Evolutionary conservation across 2,113 vertebrate species (phyloP).

Genomic region (Amphiprion percula): DNA sequence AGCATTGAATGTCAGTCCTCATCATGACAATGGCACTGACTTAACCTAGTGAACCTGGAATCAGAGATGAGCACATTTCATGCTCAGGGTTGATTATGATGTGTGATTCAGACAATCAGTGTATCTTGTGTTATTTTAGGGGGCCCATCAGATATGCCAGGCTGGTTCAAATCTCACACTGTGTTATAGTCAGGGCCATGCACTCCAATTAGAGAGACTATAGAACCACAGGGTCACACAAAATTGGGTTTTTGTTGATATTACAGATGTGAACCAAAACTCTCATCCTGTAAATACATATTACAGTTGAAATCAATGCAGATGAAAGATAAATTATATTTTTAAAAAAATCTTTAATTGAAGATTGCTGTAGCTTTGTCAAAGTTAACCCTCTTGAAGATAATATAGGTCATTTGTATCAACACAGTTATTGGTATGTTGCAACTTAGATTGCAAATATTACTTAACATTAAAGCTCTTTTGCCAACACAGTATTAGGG

Average conservation of each 20-base stretch:
- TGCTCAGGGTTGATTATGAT: conserved; percentile 27
- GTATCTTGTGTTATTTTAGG: conserved; percentile 18
- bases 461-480: no score
- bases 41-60: conserved; percentile 58
- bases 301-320: no score
- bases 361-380: no score
- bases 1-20: conserved; percentile 55
- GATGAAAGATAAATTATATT: no score
- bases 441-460: no score
- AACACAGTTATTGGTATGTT: no score
- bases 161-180: not conserved
- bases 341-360: no score
- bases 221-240: not conserved
- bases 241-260: not conserved
- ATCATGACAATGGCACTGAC: conserved; percentile 60
- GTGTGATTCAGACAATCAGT: conserved; percentile 36
- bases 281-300: no score
- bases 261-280: not conserved
- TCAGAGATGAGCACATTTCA: conserved; percentile 37
- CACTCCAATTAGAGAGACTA: not conserved
- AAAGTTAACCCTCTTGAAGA: no score
- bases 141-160: not conserved
- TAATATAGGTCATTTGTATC: no score
- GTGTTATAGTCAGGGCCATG: not conserved
- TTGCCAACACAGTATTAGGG: no score